A percentile compares a stretch with the other conserved stretches of the same genome.
Conservation (phyloP, 1,140 invertebrate species). For the Andricus grossulariae region DNA sequence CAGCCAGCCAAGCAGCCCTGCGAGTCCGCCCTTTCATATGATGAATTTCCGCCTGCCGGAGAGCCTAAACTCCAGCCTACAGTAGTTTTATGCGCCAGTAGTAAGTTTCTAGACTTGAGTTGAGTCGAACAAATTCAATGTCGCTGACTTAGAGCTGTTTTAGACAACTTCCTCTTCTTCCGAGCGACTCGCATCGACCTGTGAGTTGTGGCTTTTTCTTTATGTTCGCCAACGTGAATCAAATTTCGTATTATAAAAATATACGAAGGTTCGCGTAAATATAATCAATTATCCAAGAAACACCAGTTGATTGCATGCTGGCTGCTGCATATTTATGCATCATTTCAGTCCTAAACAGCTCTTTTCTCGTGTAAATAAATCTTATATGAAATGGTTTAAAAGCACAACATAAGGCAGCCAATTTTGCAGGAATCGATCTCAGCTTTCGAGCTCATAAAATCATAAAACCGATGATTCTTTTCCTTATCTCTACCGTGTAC, state of each 20-base stretch:
- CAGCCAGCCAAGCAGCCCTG: slow-evolving; percentile 76
- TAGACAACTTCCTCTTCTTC: slow-evolving; percentile 55
- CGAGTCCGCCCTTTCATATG: slow-evolving; percentile 83
- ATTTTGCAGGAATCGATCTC: slow-evolving; percentile 45
- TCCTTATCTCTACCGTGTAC: slow-evolving; percentile 15
- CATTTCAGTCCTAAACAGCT: slow-evolving; percentile 66
- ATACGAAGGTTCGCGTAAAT: slow-evolving; percentile 4
- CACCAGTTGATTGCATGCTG: neutral
- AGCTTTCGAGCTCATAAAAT: slow-evolving; percentile 17
- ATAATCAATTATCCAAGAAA: too few relatives aligned
- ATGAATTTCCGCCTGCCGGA: slow-evolving; percentile 84
- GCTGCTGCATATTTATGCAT: neutral
- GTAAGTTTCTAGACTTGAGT: slow-evolving; percentile 66
- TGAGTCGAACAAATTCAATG: slow-evolving; percentile 63
- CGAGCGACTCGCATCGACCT: neutral
- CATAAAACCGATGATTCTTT: slow-evolving; percentile 35
- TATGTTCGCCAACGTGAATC: too few relatives aligned
- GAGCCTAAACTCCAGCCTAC: slow-evolving; percentile 75
- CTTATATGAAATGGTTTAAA: slow-evolving; percentile 61
- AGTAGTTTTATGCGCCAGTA: slow-evolving; percentile 69
- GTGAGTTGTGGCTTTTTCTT: too few relatives aligned
- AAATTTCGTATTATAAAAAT: neutral
- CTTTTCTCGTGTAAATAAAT: slow-evolving; percentile 67
- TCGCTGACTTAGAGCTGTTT: slow-evolving; percentile 63
- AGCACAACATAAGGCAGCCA: slow-evolving; percentile 56